Conservation (phyloP, 2,113 vertebrate species). For the Desmodus rotundus region DNA sequence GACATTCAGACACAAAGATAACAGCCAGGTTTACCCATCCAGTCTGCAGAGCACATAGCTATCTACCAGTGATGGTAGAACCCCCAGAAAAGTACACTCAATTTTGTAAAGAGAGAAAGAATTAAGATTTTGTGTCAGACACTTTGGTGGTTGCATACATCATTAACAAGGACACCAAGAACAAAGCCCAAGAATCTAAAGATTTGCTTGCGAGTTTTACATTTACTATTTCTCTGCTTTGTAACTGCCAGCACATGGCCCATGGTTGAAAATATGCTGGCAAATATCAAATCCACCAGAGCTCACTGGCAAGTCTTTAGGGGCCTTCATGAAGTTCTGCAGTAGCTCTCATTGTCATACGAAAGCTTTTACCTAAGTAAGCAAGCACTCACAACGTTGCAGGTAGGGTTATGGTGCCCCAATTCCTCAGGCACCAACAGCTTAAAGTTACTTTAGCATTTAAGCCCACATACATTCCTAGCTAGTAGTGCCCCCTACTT, state of each 20-base stretch:
- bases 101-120: constrained; percentile 42
- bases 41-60: neutral
- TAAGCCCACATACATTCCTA: neutral
- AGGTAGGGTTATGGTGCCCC: neutral
- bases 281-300: neutral
- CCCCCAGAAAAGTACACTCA: neutral
- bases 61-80: neutral
- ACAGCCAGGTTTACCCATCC: constrained; percentile 11
- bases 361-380: neutral
- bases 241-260: neutral
- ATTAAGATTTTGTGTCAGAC: neutral
- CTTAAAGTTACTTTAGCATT: neutral
- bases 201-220: neutral
- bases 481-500: neutral
- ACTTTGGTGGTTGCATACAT: neutral
- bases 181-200: neutral
- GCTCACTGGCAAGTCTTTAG: neutral
- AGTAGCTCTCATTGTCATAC: neutral
- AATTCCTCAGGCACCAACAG: neutral
- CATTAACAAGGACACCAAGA: neutral
- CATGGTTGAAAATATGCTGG: neutral
- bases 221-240: neutral
- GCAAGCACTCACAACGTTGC: neutral
- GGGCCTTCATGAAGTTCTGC: neutral
- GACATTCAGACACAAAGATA: constrained; percentile 45